phyloP scores from a whole-genome alignment of 2,113 vertebrate genomes.

The Rhagologus leucostigma region DNA sequence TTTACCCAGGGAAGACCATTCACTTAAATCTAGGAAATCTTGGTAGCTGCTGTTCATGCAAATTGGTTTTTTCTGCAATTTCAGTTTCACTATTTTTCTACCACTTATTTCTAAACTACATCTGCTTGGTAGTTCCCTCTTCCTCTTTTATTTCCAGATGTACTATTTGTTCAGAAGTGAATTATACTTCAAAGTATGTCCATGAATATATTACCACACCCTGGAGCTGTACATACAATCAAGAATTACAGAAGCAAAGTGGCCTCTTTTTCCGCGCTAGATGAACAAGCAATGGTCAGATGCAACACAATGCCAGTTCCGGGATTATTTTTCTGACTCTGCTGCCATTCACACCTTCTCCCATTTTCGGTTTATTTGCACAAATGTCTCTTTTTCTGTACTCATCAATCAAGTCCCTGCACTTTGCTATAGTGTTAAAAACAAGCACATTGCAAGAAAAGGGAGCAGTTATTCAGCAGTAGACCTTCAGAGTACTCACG shows the following conservation, averaged over 20 bases:
- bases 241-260: background rate
- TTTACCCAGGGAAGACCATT: background rate
- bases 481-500: background rate
- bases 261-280: background rate
- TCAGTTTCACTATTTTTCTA: background rate
- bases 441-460: background rate
- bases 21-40: background rate
- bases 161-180: background rate
- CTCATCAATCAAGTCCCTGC: background rate
- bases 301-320: background rate
- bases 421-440: background rate
- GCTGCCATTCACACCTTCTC: background rate
- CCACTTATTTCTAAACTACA: background rate
- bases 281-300: background rate
- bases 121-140: background rate
- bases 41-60: background rate
- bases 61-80: background rate
- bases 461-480: background rate
- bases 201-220: background rate
- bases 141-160: background rate
- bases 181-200: background rate
- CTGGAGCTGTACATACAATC: background rate
- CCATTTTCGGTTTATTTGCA: accelerated
- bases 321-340: background rate
- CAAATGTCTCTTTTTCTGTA: background rate